phyloP scores from a whole-genome alignment of 2,797 vertebrate species.

The Peromyscus nudipes region DNA sequence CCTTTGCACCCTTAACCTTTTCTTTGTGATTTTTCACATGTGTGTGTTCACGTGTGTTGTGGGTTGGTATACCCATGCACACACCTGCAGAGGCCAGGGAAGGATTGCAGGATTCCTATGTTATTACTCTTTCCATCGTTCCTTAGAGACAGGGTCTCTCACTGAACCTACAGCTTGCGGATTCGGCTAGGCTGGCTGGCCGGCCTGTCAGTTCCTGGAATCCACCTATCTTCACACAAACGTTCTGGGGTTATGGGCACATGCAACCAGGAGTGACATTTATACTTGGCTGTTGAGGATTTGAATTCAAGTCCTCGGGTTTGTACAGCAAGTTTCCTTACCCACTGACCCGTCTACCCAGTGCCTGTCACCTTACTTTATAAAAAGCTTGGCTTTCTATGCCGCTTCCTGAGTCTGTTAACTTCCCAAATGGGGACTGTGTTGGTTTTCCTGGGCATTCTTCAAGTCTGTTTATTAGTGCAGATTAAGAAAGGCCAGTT shows the following conservation, averaged over 20 bases:
- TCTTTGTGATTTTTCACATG: background rate
- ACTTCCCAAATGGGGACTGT: background rate
- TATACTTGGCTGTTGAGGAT: background rate
- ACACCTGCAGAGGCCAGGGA: background rate
- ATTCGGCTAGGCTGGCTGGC: background rate
- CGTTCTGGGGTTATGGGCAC: background rate
- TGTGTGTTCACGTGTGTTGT: background rate
- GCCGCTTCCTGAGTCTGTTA: background rate
- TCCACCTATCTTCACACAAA: background rate
- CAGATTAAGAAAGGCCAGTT: background rate
- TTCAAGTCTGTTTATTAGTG: background rate
- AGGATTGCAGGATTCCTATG: background rate
- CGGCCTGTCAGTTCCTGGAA: background rate
- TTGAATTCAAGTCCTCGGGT: background rate
- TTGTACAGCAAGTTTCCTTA: background rate
- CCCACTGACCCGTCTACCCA: background rate
- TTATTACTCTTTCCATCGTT: background rate
- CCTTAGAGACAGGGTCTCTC: background rate
- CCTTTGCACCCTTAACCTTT: background rate
- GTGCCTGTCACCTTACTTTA: background rate
- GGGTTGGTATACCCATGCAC: background rate
- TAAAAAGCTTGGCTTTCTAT: background rate
- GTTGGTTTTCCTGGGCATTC: background rate
- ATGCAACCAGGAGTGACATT: background rate
- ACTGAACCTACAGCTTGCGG: background rate